Evolutionary conservation across 2,113 vertebrate species (phyloP), one percentile per base, ranked within the genome.

Genomic region (Percina caprodes): DNA sequence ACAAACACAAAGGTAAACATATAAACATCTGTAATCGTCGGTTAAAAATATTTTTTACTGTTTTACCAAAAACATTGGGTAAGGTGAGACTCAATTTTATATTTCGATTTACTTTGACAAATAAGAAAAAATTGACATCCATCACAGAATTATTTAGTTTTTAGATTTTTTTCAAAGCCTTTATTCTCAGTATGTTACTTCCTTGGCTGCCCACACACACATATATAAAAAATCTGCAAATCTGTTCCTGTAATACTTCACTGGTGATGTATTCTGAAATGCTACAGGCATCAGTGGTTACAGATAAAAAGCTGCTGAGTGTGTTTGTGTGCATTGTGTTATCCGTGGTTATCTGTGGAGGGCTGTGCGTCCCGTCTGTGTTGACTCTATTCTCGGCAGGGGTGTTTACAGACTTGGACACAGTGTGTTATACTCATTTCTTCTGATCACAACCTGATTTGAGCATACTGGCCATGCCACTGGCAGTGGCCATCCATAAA

Each of bases 371-470:
- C 61, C 33, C 2, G 2, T 58, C 45, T 16, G 9, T 54, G 58
- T 35, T 66, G 66, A 19, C 67, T 23, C 15, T 62, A 0, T 78
- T 86, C 54, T 52, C 66, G 35, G 74, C 59, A 88, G 73, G 63
- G 26, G 59, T 82, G 78, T 87, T 86, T 76, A 74, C 46, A 75
- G 72, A 77, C 67, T 67, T 13, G 15, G 77, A 78, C 70, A 58
- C 65, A 69, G n/a, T 71, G 59, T 85, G 76, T 86, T 73, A 85
- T 85, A 74, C 46, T 81, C 49, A 77, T 78, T 69, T 81, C 84
- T 80, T 83, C 76, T 90, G 89, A 92, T 91, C 88, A 79, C 73
- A 69, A 65, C 77, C 61, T 82, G 79, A 84, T 79, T 72, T 78
- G 71, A 74, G 62, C 73, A 56, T 58, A 74, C 72, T 71, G 23